Evolutionary conservation across 2,797 vertebrate genomes (phyloP).

Genomic region (Carduelis carduelis): DNA sequence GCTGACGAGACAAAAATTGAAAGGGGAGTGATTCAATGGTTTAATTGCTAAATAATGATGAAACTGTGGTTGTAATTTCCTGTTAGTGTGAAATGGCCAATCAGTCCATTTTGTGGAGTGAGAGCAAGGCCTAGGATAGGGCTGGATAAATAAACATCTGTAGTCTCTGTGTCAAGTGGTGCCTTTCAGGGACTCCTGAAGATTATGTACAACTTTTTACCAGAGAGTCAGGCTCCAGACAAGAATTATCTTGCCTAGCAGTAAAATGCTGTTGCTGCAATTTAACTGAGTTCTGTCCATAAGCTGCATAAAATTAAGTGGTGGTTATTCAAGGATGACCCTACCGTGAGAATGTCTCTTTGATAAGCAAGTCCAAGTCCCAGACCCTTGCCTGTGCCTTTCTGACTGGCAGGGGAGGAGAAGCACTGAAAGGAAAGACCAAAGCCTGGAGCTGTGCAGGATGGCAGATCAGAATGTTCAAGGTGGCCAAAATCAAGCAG

Average conservation of each 20-base stretch:
- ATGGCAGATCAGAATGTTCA: background rate
- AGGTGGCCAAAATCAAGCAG: background rate
- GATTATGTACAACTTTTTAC: background rate
- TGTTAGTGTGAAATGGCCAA: background rate
- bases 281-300: background rate
- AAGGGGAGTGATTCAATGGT: background rate
- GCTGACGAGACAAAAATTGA: background rate
- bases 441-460: background rate
- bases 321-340: background rate
- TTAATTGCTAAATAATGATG: background rate
- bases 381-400: background rate
- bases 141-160: background rate
- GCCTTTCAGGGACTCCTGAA: background rate
- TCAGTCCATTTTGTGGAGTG: background rate
- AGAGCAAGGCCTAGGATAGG: background rate
- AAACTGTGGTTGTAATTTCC: background rate
- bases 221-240: background rate
- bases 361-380: background rate
- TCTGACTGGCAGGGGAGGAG: background rate
- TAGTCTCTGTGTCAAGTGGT: background rate
- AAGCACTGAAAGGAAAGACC: background rate
- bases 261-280: background rate
- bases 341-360: background rate
- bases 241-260: background rate
- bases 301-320: background rate